A percentile compares a stretch with the other conserved stretches of the same genome.
These are phyloP conservation scores for Oasisia sp. DNA, from an alignment of 2,888 invertebrate species.

Conservation along the genomic window DNA sequence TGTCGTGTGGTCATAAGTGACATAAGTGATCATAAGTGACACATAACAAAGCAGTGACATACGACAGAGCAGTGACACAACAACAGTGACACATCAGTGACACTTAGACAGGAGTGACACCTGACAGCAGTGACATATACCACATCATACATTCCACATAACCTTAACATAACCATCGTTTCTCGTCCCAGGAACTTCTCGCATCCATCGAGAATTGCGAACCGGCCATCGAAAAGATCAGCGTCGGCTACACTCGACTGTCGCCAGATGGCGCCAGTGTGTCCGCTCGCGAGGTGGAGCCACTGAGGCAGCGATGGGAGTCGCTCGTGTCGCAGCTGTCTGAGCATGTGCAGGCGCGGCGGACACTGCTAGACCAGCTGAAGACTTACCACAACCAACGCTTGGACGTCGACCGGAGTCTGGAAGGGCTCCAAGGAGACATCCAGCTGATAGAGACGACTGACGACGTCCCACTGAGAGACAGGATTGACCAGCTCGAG, in stretches of 20 bases:
- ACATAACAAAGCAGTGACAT: too few relatives aligned
- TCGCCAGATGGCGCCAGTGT: conserved; percentile 18
- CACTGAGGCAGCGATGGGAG: conserved; percentile 25
- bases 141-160: neutral
- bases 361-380: neutral
- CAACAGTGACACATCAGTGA: too few relatives aligned
- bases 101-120: neutral
- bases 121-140: neutral
- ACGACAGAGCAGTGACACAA: too few relatives aligned
- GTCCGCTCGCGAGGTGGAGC: conserved; percentile 19
- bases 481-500: conserved; percentile 25
- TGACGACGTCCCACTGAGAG: conserved; percentile 20
- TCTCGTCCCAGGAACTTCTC: conserved; percentile 20
- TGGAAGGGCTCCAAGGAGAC: neutral
- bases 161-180: neutral
- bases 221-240: conserved; percentile 25
- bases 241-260: conserved; percentile 20
- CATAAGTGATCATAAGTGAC: too few relatives aligned
- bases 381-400: neutral
- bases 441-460: neutral
- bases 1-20: too few relatives aligned
- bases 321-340: neutral
- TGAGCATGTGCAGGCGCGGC: conserved; percentile 19
- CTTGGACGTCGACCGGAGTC: neutral
- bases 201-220: conserved; percentile 19